Conservation (phyloP, 2,888 invertebrate genomes). For the Torymus texanus region DNA sequence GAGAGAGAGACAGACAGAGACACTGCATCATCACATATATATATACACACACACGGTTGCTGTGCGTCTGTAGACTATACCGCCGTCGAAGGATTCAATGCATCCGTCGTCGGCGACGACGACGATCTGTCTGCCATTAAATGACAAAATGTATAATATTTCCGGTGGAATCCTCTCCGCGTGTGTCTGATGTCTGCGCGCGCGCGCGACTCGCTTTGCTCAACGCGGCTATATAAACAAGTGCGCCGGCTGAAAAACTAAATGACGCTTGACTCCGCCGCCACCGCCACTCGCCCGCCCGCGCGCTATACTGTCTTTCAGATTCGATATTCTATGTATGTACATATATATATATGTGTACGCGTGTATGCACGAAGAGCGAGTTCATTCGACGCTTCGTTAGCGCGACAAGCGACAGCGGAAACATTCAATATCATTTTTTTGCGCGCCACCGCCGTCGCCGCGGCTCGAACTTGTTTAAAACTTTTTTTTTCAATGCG, state of each 20-base stretch:
- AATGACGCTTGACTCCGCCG: slow-evolving; percentile 43
- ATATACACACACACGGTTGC: slow-evolving; percentile 30
- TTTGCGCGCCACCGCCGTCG: slow-evolving; percentile 7
- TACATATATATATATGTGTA: background rate
- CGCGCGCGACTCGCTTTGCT: background rate
- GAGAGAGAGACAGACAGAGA: no score
- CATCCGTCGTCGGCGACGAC: slow-evolving; percentile 56
- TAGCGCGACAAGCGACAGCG: slow-evolving; percentile 43
- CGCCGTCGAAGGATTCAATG: slow-evolving; percentile 66
- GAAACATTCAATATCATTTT: slow-evolving; percentile 50
- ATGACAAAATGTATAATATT: slow-evolving; percentile 64
- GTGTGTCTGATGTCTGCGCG: slow-evolving; percentile 7
- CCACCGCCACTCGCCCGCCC: background rate
- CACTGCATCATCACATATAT: background rate
- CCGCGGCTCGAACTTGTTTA: no score
- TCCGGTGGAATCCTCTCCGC: slow-evolving; percentile 59
- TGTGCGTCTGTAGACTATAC: slow-evolving; percentile 63
- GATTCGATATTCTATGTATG: slow-evolving; percentile 31
- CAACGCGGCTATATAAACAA: slow-evolving; percentile 48
- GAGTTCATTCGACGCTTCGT: slow-evolving; percentile 45
- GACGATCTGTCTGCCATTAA: slow-evolving; percentile 61
- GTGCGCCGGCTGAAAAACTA: slow-evolving; percentile 43
- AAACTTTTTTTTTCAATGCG: no score
- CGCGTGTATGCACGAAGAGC: background rate
- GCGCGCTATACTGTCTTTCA: slow-evolving; percentile 24